Base-by-base conservation (phyloP, 1,140 invertebrate genomes). In the Babylonia areolata region DNA sequence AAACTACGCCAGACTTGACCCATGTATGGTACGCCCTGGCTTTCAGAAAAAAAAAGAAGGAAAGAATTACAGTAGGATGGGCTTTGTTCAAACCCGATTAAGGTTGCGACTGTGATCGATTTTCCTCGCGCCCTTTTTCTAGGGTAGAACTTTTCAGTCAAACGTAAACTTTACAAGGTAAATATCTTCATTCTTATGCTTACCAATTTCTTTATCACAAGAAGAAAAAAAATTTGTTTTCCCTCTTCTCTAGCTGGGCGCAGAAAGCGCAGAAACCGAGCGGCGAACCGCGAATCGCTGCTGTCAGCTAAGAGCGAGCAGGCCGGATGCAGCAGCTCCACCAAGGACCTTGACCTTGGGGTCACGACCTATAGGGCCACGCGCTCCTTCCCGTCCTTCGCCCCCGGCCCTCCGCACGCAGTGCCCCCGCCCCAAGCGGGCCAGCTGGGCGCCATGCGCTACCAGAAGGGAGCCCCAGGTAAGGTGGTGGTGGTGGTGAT, bases 261-360 rank as follows among this genome's bases (percentile, higher is more conserved):
- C 15, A 33, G 82, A 31, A 75, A 71, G 40, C 64, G 82, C 3
- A 64, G 82, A 0, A 84, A 84, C 40, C 15, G 82, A 5, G 82
- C 82, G 12, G 82, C 82, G 28, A 84, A 84, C 69, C 58, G 82
- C 3, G 82, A 84, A 39, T 73, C 64, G 0, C 82, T 84, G 6
- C 82, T 84, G 64, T 84, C 82, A n/a, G 69, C 82, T 15, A 84
- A 84, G 82, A 84, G 82, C 40, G 82, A 84, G 37, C 54, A 64
- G 58, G 82, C 64, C 17, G 69, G 82, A 12, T 84, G 82, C 35
- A 84, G 82, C 64, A 73, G 82, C 39, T 42, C 82, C 82, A 42
- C 82, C 82, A 84, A 84, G 40, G 82, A 84, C 64, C 82, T 84
- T 84, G 82, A 84, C 64, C 82, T 84, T 33, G 82, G 82, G 82